Evolutionary conservation across 2,888 invertebrate species (phyloP), one percentile per base, ranked within the genome.

Genomic region (Priocnemis perturbator): DNA sequence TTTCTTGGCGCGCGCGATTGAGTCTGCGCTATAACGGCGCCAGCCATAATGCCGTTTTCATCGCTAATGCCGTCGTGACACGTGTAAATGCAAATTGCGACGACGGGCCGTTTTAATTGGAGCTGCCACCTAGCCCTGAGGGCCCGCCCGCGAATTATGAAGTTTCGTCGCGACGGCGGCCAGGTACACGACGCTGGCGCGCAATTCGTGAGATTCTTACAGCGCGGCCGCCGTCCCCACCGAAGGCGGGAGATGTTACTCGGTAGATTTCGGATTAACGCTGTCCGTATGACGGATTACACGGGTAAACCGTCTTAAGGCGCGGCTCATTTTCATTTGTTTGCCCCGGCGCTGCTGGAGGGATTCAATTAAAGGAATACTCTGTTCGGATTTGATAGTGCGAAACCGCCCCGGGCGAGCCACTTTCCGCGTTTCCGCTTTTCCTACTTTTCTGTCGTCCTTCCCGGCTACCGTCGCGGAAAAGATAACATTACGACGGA

Each of bases 361-460:
- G 45, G 59, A 48, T 19, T 52, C 37, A 62, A 70, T 73, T 67
- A 71, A 62, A 67, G 64, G 53, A 47, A 59, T 59, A 37, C 60
- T 21, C 44, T 23, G 37, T 37, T 37, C 4, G 37, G 37, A 37
- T 37, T 37, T 37, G 37, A 37, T 37, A 9, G 37, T 9, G 37
- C 37, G 37, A 37, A 37, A 3, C 11, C 1, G 14, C 37, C 37
- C 7, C 11, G 37, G 7, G 7, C 4, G 11, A 3, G 37, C 7
- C 37, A 5, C 3, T 37, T 7, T 37, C 37, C 37, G 11, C 37
- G n/a, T 37, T 37, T 37, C 1, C 37, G 37, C 37, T 37, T 37
- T 37, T 37, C 14, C 37, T 37, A 37, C 37, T 11, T 37, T 7
- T 11, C 37, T 37, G 11, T 9, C 37, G 4, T 11, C 7, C 37